Percentiles rank a stretch among this genome's conserved stretches.
Evolutionary conservation across 2,888 invertebrate genomes (phyloP).

Genomic region (Liodrosophila aerea): DNA sequence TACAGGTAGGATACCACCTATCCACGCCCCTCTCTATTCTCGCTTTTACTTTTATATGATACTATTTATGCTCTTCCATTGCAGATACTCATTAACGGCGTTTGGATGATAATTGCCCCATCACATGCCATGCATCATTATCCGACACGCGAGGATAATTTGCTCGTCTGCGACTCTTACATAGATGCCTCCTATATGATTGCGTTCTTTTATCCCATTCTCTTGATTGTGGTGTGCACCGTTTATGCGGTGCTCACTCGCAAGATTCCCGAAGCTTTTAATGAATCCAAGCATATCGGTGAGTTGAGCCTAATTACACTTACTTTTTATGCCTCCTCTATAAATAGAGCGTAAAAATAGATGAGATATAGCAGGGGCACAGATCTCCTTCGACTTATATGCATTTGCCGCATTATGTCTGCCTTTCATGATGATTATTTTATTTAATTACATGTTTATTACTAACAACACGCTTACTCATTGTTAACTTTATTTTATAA

Average conservation of each 20-base stretch:
- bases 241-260: slow-evolving; percentile 97
- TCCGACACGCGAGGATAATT: slow-evolving; percentile 95
- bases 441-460: no score
- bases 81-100: slow-evolving; percentile 92
- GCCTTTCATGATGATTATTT: no score
- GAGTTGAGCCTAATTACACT: slow-evolving; percentile 74
- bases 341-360: neutral
- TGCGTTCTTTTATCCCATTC: slow-evolving; percentile 95
- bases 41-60: neutral
- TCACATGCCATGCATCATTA: slow-evolving; percentile 95
- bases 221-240: slow-evolving; percentile 95
- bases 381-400: no score
- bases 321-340: slow-evolving; percentile 1
- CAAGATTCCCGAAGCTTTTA: slow-evolving; percentile 99
- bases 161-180: slow-evolving; percentile 95
- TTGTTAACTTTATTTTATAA: no score
- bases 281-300: slow-evolving; percentile 99
- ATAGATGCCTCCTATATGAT: slow-evolving; percentile 97
- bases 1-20: slow-evolving; percentile 87
- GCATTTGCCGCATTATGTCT: no score
- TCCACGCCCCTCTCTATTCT: neutral
- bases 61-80: slow-evolving; percentile 9
- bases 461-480: no score
- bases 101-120: slow-evolving; percentile 96
- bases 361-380: no score